Percentiles rank a stretch among this genome's conserved stretches.
These are phyloP conservation scores for Thrips palmi DNA, from an alignment of 1,140 invertebrate genomes.

Conservation along the genomic window DNA sequence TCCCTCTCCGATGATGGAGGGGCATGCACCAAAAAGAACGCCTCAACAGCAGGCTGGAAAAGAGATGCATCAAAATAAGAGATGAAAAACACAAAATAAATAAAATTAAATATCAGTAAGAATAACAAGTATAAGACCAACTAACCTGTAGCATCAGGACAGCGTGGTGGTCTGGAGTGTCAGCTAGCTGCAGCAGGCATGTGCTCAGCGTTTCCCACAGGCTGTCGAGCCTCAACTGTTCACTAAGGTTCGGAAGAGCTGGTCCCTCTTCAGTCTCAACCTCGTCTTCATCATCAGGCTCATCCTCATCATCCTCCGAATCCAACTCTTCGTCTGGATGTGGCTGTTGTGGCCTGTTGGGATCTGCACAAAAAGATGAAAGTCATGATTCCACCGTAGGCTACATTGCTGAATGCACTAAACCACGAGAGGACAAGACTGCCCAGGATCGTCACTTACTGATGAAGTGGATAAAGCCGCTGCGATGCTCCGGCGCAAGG, in stretches of 20 bases:
- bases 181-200: conserved; percentile 63
- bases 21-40: conserved; percentile 79
- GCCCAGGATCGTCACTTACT: no score
- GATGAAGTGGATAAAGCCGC: no score
- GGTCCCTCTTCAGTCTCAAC: not conserved
- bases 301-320: no score
- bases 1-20: no score
- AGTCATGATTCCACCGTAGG: no score
- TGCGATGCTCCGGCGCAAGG: no score
- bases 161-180: conserved; percentile 81
- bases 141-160: conserved; percentile 66
- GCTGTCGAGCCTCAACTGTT: conserved; percentile 47
- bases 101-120: conserved; percentile 2
- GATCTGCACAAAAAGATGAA: no score
- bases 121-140: conserved; percentile 4
- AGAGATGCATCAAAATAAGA: conserved; percentile 13
- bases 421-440: no score
- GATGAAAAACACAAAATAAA: conserved; percentile 1
- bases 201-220: conserved; percentile 69
- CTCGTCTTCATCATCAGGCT: not conserved
- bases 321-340: no score
- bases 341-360: no score
- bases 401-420: no score
- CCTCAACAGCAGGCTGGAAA: conserved; percentile 70
- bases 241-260: conserved; percentile 39